Evolutionary conservation across 1,140 invertebrate species (phyloP), one percentile per base, ranked within the genome.

Genomic region (Pseudomyrmex dendroicus): DNA sequence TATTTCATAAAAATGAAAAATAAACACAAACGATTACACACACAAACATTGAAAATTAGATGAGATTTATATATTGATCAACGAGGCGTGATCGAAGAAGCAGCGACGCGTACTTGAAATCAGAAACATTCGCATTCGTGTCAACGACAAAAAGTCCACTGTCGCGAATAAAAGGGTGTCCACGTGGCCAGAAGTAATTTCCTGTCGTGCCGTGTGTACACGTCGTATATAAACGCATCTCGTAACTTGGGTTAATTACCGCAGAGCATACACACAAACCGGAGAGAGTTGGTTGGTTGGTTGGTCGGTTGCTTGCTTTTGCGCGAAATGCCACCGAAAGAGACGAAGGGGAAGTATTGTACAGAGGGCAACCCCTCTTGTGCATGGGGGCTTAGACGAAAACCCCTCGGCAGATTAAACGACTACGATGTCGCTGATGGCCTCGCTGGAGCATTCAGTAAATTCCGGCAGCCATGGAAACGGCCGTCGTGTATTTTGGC

Each of bases 181-280:
- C 52, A 25, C 73, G 48, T 46, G 48, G 44, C 56, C 52, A 76
- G 35, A 64, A 83, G 62, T 77, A 64, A 83, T 83, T 77, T 74
- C 52, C 73, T 83, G 22, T 12, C n/a, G 68, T 22, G 17, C 12
- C n/a, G 44, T 22, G 44, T 50, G 46, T 59, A 78, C 66, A 25
- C 54, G 56, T 22, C 54, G 22, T 70, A 67, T 74, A 80, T 84
- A 84, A 84, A 86, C 74, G 83, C 68, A 74, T 72, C 83, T 78
- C 74, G 74, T 84, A 86, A 84, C 85, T 84, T 84, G 72, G 82
- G 86, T 90, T 90, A 90, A 91, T 91, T 91, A 90, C 35, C 74
- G 77, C 54, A 63, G 48, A 48, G 54, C 20, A 72, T 22, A 72
- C 44, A 50, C 66, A n/a, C 12, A 44, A 17, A 56, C n/a, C 10